phyloP scores from a whole-genome alignment of 1,140 invertebrate species.

The Neomicropteryx cornuta region DNA sequence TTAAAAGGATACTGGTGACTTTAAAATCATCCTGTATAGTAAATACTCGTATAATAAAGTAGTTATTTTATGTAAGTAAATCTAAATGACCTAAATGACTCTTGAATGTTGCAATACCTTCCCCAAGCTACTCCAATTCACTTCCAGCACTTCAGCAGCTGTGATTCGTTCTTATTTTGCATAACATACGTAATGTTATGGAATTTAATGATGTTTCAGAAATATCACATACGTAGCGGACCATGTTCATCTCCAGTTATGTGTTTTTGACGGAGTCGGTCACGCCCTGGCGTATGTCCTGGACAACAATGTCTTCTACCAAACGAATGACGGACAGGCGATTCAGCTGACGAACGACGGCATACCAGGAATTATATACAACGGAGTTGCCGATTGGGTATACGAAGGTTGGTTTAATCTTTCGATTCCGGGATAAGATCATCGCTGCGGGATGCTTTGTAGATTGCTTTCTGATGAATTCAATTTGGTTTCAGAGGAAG shows the following conservation, averaged over 20 bases:
- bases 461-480: too few relatives aligned
- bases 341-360: conserved; percentile 50
- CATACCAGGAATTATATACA: conserved; percentile 52
- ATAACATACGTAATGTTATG: background rate
- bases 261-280: conserved; percentile 45
- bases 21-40: too few relatives aligned
- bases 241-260: conserved; percentile 36
- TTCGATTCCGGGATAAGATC: too few relatives aligned
- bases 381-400: conserved; percentile 68
- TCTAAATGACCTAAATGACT: background rate
- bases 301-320: conserved; percentile 73
- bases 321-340: conserved; percentile 27
- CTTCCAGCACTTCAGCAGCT: background rate
- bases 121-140: background rate
- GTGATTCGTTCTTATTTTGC: background rate
- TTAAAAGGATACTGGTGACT: too few relatives aligned
- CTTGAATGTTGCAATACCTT: background rate
- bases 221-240: conserved; percentile 30
- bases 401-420: conserved; percentile 51
- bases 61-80: too few relatives aligned
- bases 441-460: too few relatives aligned
- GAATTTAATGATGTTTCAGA: conserved; percentile 19
- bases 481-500: conserved; percentile 79
- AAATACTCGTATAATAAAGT: too few relatives aligned
- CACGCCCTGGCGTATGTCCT: conserved; percentile 61